Percentiles rank a stretch among this genome's conserved stretches.
Conservation (phyloP, 2,888 invertebrate species). For the Strigamia maritima region DNA sequence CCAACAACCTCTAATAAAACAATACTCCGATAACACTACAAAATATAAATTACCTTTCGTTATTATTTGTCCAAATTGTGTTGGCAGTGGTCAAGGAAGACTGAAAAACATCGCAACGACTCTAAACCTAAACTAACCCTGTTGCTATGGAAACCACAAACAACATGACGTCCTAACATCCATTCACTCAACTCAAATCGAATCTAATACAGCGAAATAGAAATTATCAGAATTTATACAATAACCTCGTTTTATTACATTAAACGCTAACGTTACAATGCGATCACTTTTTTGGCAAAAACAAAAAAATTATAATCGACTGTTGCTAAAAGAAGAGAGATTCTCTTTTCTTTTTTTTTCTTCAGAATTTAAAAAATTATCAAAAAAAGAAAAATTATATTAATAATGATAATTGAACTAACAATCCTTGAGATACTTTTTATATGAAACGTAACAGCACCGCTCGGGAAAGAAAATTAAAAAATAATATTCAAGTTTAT, state of each 20-base stretch:
- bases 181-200: not conserved
- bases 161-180: not conserved
- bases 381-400: no score
- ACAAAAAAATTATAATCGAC: not conserved
- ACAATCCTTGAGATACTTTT: slow-evolving; percentile 11
- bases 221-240: not conserved
- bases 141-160: not conserved
- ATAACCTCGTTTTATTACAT: slow-evolving; percentile 29
- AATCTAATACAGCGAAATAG: not conserved
- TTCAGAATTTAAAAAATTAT: not conserved
- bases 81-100: not conserved
- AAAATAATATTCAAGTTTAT: not conserved
- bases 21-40: not conserved
- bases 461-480: not conserved
- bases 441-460: not conserved
- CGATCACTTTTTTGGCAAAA: slow-evolving; percentile 7
- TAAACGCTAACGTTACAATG: slow-evolving; percentile 9
- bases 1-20: no score
- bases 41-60: not conserved
- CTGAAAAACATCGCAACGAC: not conserved
- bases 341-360: not conserved
- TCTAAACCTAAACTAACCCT: not conserved
- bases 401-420: not conserved
- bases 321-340: no score
- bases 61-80: not conserved